Conservation (phyloP, 2,113 vertebrate genomes). For the Leptocoma aspasia region DNA sequence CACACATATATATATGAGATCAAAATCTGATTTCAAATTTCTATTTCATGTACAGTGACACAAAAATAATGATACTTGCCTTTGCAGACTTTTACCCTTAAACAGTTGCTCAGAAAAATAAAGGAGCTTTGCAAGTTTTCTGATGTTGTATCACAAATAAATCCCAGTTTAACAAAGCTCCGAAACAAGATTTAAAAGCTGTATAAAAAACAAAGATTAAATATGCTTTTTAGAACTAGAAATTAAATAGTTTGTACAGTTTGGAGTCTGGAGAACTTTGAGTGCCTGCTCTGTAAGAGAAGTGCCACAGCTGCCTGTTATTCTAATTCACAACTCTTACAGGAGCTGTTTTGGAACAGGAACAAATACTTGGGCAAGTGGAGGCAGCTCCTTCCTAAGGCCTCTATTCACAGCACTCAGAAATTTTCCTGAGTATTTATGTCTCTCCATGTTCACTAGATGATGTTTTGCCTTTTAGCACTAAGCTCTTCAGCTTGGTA, state of each 20-base stretch:
- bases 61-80: not conserved
- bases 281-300: not conserved
- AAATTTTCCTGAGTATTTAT: not conserved
- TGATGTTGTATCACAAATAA: not conserved
- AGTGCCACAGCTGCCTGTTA: not conserved
- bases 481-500: not conserved
- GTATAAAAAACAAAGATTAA: not conserved
- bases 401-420: not conserved
- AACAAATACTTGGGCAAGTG: not conserved
- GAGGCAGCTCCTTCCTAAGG: not conserved
- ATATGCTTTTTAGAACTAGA: not conserved
- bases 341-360: not conserved
- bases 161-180: not conserved
- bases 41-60: not conserved
- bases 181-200: not conserved
- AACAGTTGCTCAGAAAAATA: not conserved
- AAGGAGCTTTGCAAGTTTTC: not conserved
- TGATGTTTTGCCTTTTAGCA: not conserved
- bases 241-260: not conserved
- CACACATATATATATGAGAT: not conserved
- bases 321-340: not conserved
- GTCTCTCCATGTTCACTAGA: not conserved
- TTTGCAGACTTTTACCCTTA: not conserved
- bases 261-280: not conserved
- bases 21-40: not conserved